A percentile compares a stretch with the other conserved stretches of the same genome.
phyloP scores from a whole-genome alignment of 1,140 invertebrate genomes.

The Procambarus virginalis region DNA sequence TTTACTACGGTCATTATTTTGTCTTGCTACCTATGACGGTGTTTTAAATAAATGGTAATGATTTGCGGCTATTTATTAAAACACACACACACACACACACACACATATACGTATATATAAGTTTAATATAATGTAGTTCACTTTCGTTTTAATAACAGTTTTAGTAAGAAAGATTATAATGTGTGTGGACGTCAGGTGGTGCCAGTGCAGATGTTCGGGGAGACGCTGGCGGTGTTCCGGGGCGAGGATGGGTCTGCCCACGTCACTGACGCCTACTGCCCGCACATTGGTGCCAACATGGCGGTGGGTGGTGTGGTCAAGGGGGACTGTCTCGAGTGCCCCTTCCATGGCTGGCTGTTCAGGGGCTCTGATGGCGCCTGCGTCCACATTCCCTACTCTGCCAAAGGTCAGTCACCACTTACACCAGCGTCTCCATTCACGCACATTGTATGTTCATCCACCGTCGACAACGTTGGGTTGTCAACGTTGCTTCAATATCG shows the following conservation, averaged over 20 bases:
- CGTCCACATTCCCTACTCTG: conserved; percentile 81
- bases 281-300: conserved; percentile 91
- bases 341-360: conserved; percentile 92
- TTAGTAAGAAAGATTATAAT: not conserved
- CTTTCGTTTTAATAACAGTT: too few species aligned
- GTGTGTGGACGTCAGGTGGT: conserved; percentile 41
- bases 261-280: conserved; percentile 89
- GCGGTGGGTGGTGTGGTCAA: conserved; percentile 84
- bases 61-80: too few species aligned
- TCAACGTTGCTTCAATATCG: too few species aligned
- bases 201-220: conserved; percentile 50
- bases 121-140: too few species aligned
- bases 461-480: too few species aligned
- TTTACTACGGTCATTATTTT: not conserved
- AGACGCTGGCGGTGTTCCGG: conserved; percentile 83
- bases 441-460: too few species aligned
- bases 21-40: not conserved
- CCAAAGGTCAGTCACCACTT: conserved; percentile 75
- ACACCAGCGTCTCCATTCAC: too few species aligned
- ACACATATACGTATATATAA: too few species aligned
- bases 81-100: too few species aligned
- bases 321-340: conserved; percentile 88
- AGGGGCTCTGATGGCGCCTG: conserved; percentile 83
- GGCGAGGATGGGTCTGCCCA: conserved; percentile 79
- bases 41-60: too few species aligned